Evolutionary conservation across 2,888 invertebrate species (phyloP), one percentile per base, ranked within the genome.

Genomic region (Amblyjoppa fuscipennis): DNA sequence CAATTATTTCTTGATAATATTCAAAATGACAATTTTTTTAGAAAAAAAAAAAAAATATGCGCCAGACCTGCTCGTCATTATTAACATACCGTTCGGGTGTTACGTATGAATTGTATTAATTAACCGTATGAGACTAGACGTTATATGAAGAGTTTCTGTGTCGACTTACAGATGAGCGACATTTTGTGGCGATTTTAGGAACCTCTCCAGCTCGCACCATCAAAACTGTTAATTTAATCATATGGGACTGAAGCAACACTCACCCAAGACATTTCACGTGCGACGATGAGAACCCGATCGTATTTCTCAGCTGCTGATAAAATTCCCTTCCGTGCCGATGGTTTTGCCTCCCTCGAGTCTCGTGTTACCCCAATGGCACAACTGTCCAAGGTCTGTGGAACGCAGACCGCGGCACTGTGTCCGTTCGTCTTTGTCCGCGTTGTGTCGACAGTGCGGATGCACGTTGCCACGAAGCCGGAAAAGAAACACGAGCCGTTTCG

Each of bases 381-480:
- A 9, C 13, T 61, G 70, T 61, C 20, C 25, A 13, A 66, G 66
- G 73, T 80, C 41, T 56, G 64, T 73, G 53, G 41, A 56, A 28
- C 25, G 38, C 11, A 25, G 11, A n/a, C 66, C 51, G 25, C 7
- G 6, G 16, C 20, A 3, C 25, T 13, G n/a, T 7, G 20, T 0
- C 25, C 49, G 25, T 70, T 70, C 38, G 11, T 38, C 68, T 38
- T n/a, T 38, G 28, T 28, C 28, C 28, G 28, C 59, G 59, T 11
- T 11, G 25, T 53, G n/a, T 1, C 11, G 28, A 20, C 53, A 25
- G 25, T 13, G 2, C 28, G 28, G 13, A 59, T 11, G 28, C 28
- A 59, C 80, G 71, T 80, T 80, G 66, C 38, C 49, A 31, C 80
- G 80, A 73, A 73, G 66, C 56, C 73, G 66, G 66, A 66, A 73